A percentile compares a stretch with the other conserved stretches of the same genome.
Evolutionary conservation across 2,113 vertebrate genomes (phyloP).

Genomic region (Erpornis zantholeuca): DNA sequence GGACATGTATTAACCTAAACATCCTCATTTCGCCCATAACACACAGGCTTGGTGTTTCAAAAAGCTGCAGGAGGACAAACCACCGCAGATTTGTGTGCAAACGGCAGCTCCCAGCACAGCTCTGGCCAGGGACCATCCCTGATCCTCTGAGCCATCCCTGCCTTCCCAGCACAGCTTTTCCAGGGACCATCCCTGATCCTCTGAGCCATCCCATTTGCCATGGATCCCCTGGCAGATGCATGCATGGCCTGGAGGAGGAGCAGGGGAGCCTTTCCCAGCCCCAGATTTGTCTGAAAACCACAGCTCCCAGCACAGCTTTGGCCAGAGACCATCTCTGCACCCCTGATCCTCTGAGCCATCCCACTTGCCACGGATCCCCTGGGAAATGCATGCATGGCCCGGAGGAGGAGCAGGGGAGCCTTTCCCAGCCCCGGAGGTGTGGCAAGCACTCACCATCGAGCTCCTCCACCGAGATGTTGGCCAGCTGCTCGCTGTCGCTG

Average conservation of each 20-base stretch:
- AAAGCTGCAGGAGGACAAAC: background rate
- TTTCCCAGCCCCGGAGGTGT: rapidly evolving
- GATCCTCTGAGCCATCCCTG: background rate
- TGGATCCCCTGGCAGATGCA: too few relatives aligned
- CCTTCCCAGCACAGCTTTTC: too few relatives aligned
- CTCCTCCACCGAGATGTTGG: conserved; percentile 95
- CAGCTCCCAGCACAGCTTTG: background rate
- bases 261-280: too few relatives aligned
- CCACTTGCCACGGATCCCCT: too few relatives aligned
- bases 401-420: background rate
- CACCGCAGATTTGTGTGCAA: background rate
- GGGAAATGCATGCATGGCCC: rapidly evolving
- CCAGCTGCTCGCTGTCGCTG: conserved; percentile 92
- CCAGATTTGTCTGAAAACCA: too few relatives aligned
- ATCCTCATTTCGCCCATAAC: background rate
- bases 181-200: too few relatives aligned
- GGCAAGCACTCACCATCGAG: conserved; percentile 83
- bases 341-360: background rate
- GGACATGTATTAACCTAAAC: background rate
- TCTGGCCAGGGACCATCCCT: background rate
- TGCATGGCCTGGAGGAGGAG: too few relatives aligned
- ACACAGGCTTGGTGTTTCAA: background rate
- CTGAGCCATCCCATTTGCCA: too few relatives aligned
- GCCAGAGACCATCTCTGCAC: background rate
- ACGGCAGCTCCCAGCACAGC: background rate